Evolutionary conservation across 2,797 vertebrate genomes (phyloP).

Genomic region (Tapirus indicus): DNA sequence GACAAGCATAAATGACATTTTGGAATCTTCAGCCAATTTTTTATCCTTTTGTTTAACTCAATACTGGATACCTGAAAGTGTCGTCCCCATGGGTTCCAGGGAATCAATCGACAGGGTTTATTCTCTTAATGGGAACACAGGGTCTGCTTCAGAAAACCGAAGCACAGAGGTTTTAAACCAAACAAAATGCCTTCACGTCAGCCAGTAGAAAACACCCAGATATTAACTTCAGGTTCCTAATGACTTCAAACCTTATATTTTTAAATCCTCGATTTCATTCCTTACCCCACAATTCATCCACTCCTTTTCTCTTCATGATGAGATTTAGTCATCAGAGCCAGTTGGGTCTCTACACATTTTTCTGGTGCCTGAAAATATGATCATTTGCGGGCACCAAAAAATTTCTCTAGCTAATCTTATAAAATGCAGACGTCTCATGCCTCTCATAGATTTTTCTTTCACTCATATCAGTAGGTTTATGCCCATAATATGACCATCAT

Average conservation of each 20-base stretch:
- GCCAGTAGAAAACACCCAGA: background rate
- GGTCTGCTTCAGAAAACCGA: background rate
- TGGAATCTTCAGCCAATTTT: background rate
- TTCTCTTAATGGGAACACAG: background rate
- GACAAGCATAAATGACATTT: background rate
- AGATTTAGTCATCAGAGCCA: constrained; percentile 46
- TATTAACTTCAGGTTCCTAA: background rate
- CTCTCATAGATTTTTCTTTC: background rate
- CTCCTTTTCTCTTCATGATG: background rate
- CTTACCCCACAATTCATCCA: background rate
- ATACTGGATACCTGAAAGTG: background rate
- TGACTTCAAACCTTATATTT: background rate
- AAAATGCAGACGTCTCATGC: constrained; percentile 51
- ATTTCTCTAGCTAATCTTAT: constrained; percentile 27
- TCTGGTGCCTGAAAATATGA: constrained; percentile 69
- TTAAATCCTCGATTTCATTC: background rate
- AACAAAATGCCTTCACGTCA: background rate
- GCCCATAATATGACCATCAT: background rate
- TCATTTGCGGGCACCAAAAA: constrained; percentile 56
- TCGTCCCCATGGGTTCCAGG: background rate
- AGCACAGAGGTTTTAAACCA: background rate
- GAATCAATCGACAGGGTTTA: background rate
- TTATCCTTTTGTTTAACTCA: constrained; percentile 20
- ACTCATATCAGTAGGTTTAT: background rate
- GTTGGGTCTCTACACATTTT: constrained; percentile 39